Evolutionary conservation across 2,113 vertebrate species (phyloP), one percentile per base, ranked within the genome.

Genomic region (Condylura cristata): DNA sequence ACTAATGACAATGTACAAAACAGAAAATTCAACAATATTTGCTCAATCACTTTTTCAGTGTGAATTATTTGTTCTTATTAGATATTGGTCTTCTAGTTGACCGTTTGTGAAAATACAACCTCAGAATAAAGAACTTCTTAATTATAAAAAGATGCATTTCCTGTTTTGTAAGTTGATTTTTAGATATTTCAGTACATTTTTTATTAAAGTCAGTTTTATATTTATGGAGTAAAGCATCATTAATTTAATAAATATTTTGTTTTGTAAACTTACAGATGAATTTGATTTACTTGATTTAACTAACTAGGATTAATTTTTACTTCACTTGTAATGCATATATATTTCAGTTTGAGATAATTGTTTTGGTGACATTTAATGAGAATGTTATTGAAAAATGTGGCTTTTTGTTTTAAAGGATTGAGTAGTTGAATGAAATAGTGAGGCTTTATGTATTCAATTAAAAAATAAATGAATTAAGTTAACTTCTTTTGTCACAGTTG

Each of bases 331-430:
- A 90, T 76, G 30, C 28, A 76, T 78, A 82, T 46, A 76, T 76
- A 76, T 96, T 96, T 94, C 41, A 93, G 48, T 65, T 63, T 82
- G 61, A 75, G 22, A 34, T 93, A 81, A 39, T 96, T 44, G 46
- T 70, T 86, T 94, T 65, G 68, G 34, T 96, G 86, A 82, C 86
- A 83, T 90, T 90, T 82, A 92, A 92, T 94, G 86, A 41, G 53
- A 86, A 63, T 12, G 53, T 90, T 44, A n/a, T 80, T 89, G 86
- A 93, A 86, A 86, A 86, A 94, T 86, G 56, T 76, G 83, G 61
- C 70, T 90, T 13, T 86, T 89, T 89, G 44, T 85, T 88, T 81
- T 86, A 82, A 78, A 83, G 61, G 37, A 61, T 18, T 78, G 44
- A 86, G 60, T 86, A 63, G 51, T 58, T 65, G 66, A 90, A 70